These are phyloP conservation scores for Hafferia zeledoni DNA, from an alignment of 2,797 vertebrate species.

Conservation along the genomic window DNA sequence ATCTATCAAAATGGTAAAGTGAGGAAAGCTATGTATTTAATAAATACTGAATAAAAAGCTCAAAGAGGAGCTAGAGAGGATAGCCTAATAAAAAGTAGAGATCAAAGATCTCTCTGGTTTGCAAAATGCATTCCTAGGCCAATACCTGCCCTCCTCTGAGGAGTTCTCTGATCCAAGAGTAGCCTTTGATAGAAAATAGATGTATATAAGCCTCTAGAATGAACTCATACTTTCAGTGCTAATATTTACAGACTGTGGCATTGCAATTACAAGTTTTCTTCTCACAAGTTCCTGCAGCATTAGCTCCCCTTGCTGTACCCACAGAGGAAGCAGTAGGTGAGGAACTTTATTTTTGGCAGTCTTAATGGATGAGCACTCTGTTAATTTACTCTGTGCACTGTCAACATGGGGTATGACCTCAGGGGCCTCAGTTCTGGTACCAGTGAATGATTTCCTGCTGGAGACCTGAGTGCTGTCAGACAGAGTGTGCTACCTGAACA, in stretches of 20 bases:
- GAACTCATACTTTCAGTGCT: not conserved
- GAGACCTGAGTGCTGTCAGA: not conserved
- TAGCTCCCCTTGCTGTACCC: not conserved
- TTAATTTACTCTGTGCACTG: not conserved
- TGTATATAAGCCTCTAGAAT: not conserved
- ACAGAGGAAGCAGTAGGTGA: not conserved
- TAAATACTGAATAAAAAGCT: not conserved
- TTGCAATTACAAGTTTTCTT: not conserved
- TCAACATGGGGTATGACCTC: accelerated
- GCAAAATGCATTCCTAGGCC: not conserved
- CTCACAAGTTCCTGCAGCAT: not conserved
- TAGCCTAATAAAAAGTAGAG: not conserved
- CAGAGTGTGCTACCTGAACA: not conserved
- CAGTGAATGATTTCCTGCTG: not conserved
- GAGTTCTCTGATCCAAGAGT: not conserved
- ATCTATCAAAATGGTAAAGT: not conserved
- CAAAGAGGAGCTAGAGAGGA: not conserved
- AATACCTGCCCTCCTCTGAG: not conserved
- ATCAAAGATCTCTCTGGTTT: not conserved
- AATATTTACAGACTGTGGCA: not conserved
- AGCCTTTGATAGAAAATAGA: not conserved
- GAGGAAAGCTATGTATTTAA: not conserved
- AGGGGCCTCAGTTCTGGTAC: not conserved
- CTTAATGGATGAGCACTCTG: not conserved
- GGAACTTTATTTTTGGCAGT: not conserved